Conservation (phyloP, 2,888 invertebrate genomes). For the Smittia aterrima region DNA sequence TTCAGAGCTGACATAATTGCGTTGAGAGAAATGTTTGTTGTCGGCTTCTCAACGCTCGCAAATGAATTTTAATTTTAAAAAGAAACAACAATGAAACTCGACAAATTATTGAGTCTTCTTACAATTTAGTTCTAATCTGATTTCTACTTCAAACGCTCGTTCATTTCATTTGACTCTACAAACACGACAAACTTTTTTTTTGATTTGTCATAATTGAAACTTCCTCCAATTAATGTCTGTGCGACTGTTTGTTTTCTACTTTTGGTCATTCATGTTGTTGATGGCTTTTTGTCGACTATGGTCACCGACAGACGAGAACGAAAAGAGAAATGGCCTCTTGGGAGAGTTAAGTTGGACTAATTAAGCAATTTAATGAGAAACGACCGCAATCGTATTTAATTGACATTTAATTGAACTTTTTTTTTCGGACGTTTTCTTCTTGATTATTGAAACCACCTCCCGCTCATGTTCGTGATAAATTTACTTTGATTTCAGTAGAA, state of each 20-base stretch:
- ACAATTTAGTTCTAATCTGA: too few relatives aligned
- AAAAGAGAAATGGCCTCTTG: neutral
- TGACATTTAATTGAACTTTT: neutral
- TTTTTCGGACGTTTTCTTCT: neutral
- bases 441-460: neutral
- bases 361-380: neutral
- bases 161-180: neutral
- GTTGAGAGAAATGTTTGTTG: neutral
- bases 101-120: neutral
- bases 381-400: slow-evolving; percentile 1
- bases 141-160: too few relatives aligned
- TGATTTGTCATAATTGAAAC: neutral
- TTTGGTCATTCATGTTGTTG: neutral
- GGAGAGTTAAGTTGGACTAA: neutral
- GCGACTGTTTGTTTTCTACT: neutral
- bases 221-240: neutral
- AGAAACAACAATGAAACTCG: neutral
- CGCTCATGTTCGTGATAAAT: too few relatives aligned
- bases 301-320: neutral
- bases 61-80: neutral
- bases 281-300: neutral
- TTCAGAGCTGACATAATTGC: slow-evolving; percentile 3
- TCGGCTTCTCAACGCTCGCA: neutral
- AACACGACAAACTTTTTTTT: neutral
- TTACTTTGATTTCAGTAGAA: slow-evolving; percentile 23